Evolutionary conservation across 2,113 vertebrate genomes (phyloP).

Genomic region (Clarias macrocephalus): DNA sequence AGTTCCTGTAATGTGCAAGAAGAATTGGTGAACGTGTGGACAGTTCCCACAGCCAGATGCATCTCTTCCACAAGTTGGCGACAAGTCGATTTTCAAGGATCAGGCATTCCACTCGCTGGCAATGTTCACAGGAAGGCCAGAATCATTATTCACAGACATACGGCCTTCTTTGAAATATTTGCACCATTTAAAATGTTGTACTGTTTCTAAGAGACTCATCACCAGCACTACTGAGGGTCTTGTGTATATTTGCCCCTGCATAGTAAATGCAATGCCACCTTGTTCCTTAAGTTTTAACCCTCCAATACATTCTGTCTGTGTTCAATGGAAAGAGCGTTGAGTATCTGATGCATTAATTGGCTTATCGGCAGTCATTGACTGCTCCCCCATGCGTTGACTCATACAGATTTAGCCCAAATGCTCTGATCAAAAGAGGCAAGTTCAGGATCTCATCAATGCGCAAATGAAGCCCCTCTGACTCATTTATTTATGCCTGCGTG

Average conservation of each 20-base stretch:
- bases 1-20: too few relatives aligned
- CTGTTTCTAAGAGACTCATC: too few relatives aligned
- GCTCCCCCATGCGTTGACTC: slow-evolving; percentile 44
- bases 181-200: too few relatives aligned
- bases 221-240: background rate
- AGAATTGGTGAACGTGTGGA: too few relatives aligned
- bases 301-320: background rate
- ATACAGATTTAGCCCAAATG: slow-evolving; percentile 48
- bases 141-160: too few relatives aligned
- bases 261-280: slow-evolving; percentile 6
- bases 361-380: slow-evolving; percentile 28
- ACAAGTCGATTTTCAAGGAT: too few relatives aligned
- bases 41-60: too few relatives aligned
- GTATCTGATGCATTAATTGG: slow-evolving; percentile 34
- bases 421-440: slow-evolving; percentile 53
- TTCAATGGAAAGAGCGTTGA: slow-evolving; percentile 10
- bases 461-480: slow-evolving; percentile 72
- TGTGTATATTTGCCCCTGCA: background rate
- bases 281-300: background rate
- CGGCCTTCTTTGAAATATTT: too few relatives aligned
- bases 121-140: too few relatives aligned
- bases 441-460: slow-evolving; percentile 62
- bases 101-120: too few relatives aligned
- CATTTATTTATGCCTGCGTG: slow-evolving; percentile 76
- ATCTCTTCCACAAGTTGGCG: too few relatives aligned